Base-by-base conservation (phyloP, 2,888 invertebrate genomes). In the Aleiodes leptofemur region DNA sequence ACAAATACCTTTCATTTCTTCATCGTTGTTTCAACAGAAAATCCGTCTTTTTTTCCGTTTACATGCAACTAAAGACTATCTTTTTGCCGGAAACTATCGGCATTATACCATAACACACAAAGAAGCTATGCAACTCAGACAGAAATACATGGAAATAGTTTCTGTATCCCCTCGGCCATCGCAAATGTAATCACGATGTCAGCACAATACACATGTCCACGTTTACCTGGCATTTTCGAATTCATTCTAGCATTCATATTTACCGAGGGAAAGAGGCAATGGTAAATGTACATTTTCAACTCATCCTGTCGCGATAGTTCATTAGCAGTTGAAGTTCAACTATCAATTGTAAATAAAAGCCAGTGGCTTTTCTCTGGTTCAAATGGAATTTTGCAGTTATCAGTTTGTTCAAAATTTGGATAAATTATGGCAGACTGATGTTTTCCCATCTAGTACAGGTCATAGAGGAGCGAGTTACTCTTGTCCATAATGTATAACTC, bases 101-200 rank as follows among this genome's bases (percentile, higher is more conserved):
- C 68, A 72, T 77, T 64, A 14, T 16, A 64, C 64, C 16, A 48
- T 64, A 48, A 48, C 43, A 64, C 16, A 23, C 6, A n/a, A 16
- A 43, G 34, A 34, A 59, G 59, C 7, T 56, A 16, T 16, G 79
- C 82, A 81, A 83, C 80, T 81, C 48, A 43, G 16, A 48, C 14
- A 64, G 34, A 34, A 6, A 64, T 48, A 64, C 48, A 48, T 23
- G 14, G 14, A 14, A 64, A 43, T 11, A 14, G 43, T n/a, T 64
- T 64, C 34, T 48, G 16, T 13, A 64, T 14, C 11, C 43, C 8
- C 64, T 43, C 64, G 43, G n/a, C 64, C 48, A 64, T 64, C 64
- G 48, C 64, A 64, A 64, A 64, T 64, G 43, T 23, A 64, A n/a
- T 14, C 16, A 16, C 23, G 23, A 64, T 64, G 48, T 68, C 73